These are phyloP conservation scores for Amblyopsis rosae DNA, from an alignment of 2,113 vertebrate genomes.

Conservation along the genomic window DNA sequence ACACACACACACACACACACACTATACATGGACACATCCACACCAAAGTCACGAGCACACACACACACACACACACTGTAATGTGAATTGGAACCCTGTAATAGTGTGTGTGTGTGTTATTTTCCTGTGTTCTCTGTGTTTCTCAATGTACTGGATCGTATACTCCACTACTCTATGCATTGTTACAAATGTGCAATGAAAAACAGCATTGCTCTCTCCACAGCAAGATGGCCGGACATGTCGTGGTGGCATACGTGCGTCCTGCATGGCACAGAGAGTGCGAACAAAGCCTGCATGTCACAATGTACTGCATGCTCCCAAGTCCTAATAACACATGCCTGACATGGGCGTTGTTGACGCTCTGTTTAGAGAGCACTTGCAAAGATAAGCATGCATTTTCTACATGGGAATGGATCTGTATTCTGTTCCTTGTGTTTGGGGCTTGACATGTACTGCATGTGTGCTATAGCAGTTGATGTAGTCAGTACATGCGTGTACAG, in stretches of 20 bases:
- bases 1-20: no score
- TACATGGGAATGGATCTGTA: no score
- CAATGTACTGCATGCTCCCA: background rate
- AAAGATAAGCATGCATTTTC: no score
- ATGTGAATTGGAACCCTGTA: no score
- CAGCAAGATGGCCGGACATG: background rate
- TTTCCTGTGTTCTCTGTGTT: background rate
- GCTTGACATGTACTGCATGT: slow-evolving; percentile 1
- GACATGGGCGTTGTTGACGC: background rate
- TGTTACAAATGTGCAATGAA: background rate
- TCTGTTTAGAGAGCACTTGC: background rate
- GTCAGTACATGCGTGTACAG: slow-evolving; percentile 15
- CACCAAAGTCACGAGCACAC: no score
- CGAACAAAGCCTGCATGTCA: background rate
- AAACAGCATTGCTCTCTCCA: background rate
- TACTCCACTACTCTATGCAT: background rate
- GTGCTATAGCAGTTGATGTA: background rate
- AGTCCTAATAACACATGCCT: background rate
- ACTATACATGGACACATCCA: no score
- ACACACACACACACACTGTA: no score
- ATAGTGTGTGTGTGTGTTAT: background rate
- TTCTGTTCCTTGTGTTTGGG: background rate
- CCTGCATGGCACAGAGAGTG: background rate
- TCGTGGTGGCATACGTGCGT: background rate
- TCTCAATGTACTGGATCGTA: background rate